These are phyloP conservation scores for Jordanella pulchra DNA, from an alignment of 2,797 vertebrate genomes.

Conservation along the genomic window DNA sequence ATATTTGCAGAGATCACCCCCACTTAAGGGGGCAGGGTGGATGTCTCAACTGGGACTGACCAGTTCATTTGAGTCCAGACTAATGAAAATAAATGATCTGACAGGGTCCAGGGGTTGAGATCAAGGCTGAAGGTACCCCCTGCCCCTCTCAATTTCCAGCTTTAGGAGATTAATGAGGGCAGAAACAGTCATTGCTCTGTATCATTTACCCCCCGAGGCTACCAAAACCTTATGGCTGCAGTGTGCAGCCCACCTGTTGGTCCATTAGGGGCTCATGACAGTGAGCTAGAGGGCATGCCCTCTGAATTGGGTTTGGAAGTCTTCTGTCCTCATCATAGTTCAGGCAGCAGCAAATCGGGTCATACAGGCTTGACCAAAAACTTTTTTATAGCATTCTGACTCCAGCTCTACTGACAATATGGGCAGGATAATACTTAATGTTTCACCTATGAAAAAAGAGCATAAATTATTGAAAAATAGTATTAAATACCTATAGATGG, in stretches of 20 bases:
- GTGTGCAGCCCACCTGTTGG: slow-evolving; percentile 78
- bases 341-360: slow-evolving; percentile 21
- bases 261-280: slow-evolving; percentile 52
- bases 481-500: not conserved
- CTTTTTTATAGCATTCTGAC: not conserved
- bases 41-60: slow-evolving; percentile 57
- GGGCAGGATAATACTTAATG: not conserved
- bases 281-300: slow-evolving; percentile 38
- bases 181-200: slow-evolving; percentile 76
- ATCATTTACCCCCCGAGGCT: slow-evolving; percentile 77
- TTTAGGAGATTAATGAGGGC: slow-evolving; percentile 78
- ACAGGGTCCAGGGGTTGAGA: slow-evolving; percentile 78
- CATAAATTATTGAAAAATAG: not conserved
- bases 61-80: slow-evolving; percentile 66
- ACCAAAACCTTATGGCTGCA: slow-evolving; percentile 39
- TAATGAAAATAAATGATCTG: slow-evolving; percentile 84
- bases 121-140: slow-evolving; percentile 74
- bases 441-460: not conserved
- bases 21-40: slow-evolving; percentile 38
- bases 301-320: slow-evolving; percentile 10
- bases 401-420: not conserved
- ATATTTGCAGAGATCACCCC: slow-evolving; percentile 56
- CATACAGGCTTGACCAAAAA: not conserved
- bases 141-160: slow-evolving; percentile 74
- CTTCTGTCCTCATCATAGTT: slow-evolving; percentile 18